phyloP scores from a whole-genome alignment of 1,140 invertebrate species.

The Bombus impatiens region DNA sequence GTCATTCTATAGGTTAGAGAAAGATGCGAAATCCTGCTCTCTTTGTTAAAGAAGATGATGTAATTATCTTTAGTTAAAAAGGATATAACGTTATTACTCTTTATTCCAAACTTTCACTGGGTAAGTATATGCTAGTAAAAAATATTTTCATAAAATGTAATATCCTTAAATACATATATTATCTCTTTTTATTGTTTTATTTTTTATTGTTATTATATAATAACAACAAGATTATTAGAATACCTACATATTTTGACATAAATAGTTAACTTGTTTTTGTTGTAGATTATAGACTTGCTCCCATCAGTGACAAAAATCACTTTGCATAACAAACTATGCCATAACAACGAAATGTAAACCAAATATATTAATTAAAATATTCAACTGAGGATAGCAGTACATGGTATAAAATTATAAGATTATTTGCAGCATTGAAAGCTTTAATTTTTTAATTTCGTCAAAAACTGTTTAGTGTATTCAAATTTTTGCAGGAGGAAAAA shows the following conservation, averaged over 20 bases:
- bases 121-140: slow-evolving; percentile 20
- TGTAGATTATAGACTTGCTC: neutral
- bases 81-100: neutral
- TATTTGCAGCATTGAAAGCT: neutral
- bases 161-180: neutral
- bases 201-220: neutral
- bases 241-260: too few relatives aligned
- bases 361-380: neutral
- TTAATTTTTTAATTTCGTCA: neutral
- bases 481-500: neutral
- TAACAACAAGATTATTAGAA: too few relatives aligned
- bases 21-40: slow-evolving; percentile 74
- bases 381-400: neutral
- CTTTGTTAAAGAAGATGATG: slow-evolving; percentile 75
- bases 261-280: neutral
- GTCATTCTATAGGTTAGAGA: slow-evolving; percentile 72
- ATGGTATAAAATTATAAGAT: neutral
- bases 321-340: neutral
- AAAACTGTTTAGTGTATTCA: neutral
- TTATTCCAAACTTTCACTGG: neutral
- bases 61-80: slow-evolving; percentile 47
- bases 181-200: neutral
- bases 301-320: neutral
- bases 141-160: neutral
- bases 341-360: neutral